phyloP scores from a whole-genome alignment of 2,113 vertebrate genomes.

The Chamaea fasciata region DNA sequence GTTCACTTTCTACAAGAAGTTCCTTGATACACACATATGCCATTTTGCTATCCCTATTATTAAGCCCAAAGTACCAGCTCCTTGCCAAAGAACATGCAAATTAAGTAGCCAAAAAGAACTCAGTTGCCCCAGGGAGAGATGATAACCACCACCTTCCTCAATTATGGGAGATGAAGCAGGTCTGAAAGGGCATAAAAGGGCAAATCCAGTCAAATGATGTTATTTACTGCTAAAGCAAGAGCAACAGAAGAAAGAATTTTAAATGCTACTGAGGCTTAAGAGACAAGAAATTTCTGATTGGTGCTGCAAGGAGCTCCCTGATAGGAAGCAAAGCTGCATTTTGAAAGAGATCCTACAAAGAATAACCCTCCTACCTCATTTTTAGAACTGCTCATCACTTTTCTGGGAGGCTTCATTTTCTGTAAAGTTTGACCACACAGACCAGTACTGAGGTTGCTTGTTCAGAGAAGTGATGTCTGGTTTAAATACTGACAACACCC shows the following conservation, averaged over 20 bases:
- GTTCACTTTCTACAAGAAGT: neutral
- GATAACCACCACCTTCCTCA: conserved; percentile 38
- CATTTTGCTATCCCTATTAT: neutral
- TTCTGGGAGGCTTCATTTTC: conserved; percentile 60
- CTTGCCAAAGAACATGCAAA: conserved; percentile 49
- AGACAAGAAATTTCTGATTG: conserved; percentile 14
- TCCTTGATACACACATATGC: neutral
- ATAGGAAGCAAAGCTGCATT: conserved; percentile 41
- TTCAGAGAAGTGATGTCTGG: conserved; percentile 20
- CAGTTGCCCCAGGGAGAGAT: neutral
- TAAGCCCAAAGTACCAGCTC: conserved; percentile 15
- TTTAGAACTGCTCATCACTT: conserved; percentile 61
- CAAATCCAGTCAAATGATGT: neutral
- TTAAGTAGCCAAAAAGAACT: conserved; percentile 16
- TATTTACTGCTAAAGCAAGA: neutral
- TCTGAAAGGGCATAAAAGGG: neutral
- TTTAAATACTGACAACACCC: conserved; percentile 22
- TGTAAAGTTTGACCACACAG: conserved; percentile 64
- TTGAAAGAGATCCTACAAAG: conserved; percentile 41
- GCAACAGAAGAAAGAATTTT: neutral
- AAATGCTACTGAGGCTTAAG: neutral
- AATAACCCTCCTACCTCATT: conserved; percentile 58
- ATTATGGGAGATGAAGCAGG: neutral
- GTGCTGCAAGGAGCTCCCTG: conserved; percentile 20
- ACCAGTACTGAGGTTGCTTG: conserved; percentile 50